Percentiles rank a stretch among this genome's conserved stretches.
Evolutionary conservation across 2,797 vertebrate species (phyloP).

Genomic region (Parambassis ranga): DNA sequence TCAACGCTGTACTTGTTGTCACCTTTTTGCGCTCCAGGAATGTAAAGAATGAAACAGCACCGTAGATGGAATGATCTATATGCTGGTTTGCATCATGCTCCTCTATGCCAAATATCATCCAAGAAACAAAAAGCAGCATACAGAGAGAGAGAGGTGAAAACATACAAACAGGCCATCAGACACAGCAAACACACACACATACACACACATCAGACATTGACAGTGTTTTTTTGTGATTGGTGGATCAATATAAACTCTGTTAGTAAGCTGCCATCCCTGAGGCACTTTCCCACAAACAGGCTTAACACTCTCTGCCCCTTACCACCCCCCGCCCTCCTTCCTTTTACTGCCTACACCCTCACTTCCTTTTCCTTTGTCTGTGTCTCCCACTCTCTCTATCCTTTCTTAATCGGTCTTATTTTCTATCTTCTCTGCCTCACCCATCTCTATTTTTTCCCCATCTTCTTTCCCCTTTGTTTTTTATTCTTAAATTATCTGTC

Average conservation of each 20-base stretch:
- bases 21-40: conserved; percentile 28
- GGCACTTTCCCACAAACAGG: conserved; percentile 75
- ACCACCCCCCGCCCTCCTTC: conserved; percentile 17
- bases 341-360: conserved; percentile 35
- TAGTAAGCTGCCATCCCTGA: conserved; percentile 64
- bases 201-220: conserved; percentile 33
- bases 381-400: conserved; percentile 8
- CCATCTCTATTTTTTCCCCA: background rate
- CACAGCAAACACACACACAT: conserved; percentile 3
- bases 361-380: conserved; percentile 47
- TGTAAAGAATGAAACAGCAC: conserved; percentile 33
- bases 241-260: conserved; percentile 72
- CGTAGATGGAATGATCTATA: conserved; percentile 12
- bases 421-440: background rate
- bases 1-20: conserved; percentile 15
- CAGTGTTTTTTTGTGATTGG: conserved; percentile 54
- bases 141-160: conserved; percentile 2
- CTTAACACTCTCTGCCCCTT: conserved; percentile 58
- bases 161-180: background rate
- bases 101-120: background rate
- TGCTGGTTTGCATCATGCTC: background rate
- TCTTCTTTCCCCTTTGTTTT: background rate
- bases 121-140: conserved; percentile 14
- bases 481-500: background rate
- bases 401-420: conserved; percentile 11